Evolutionary conservation across 2,888 invertebrate species (phyloP), one percentile per base, ranked within the genome.

Genomic region (Drosophila hamatofila): DNA sequence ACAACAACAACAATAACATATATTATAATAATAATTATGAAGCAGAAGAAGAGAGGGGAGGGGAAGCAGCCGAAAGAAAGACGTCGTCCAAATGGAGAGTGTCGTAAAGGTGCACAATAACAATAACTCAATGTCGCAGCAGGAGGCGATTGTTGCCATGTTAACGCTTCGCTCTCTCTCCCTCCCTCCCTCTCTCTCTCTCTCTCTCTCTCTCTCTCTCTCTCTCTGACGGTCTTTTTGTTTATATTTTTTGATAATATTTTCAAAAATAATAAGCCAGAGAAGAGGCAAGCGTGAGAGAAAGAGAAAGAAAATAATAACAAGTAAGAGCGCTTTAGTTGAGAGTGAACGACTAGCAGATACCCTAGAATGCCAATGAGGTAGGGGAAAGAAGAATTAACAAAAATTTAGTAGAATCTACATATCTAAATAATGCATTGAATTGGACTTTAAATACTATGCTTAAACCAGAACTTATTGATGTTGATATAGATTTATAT

Each of bases 71-170:
- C 27, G 12, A 63, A 66, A 64, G 68, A 61, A 52, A 57, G 69
- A 55, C 66, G 35, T 52, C 51, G 63, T 52, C 56, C 66, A 68
- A 77, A 66, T 78, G 83, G 83, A 89, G 89, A 90, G 80, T 85
- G 91, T 90, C 92, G 90, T 88, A 86, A 90, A 88, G 90, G 83
- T 90, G 82, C 83, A 91, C 86, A 91, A 89, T 89, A 91, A 91
- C 89, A 91, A 91, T 92, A 92, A 90, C 92, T 92, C 92, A 92
- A 88, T 91, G 90, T 88, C 92, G 83, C 93, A 91, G 92, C 93
- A 89, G 92, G 93, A 90, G 86, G 83, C 91, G 91, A 92, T 93
- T 93, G 93, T 92, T 92, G 88, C 92, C 93, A 93, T 93, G 93
- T 93, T 93, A 93, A 92, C 93, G 93, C 92, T 92, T 89, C 83